phyloP scores from a whole-genome alignment of 2,113 vertebrate genomes.

The Eulacestoma nigropectus region DNA sequence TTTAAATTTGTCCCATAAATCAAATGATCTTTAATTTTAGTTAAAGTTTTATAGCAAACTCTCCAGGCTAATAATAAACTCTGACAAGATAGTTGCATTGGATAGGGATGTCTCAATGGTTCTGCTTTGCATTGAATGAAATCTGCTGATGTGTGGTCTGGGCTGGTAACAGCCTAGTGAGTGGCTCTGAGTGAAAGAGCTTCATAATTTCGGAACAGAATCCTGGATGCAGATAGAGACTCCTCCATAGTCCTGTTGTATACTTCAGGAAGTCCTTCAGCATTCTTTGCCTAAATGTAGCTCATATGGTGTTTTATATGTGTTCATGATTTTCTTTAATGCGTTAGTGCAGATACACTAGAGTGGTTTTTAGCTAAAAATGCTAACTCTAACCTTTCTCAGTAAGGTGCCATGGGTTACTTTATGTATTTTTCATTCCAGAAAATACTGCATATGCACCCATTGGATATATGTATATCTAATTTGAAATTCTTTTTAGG shows the following conservation, averaged over 20 bases:
- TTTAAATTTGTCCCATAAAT: neutral
- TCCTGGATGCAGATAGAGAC: neutral
- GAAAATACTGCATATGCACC: neutral
- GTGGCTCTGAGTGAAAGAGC: neutral
- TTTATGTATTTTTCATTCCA: neutral
- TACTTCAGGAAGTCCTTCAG: neutral
- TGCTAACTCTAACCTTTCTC: neutral
- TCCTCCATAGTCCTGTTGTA: neutral
- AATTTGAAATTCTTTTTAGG: neutral
- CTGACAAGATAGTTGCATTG: neutral
- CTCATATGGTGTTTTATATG: neutral
- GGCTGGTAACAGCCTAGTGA: neutral
- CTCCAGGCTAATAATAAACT: neutral
- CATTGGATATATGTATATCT: neutral
- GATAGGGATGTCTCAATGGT: neutral
- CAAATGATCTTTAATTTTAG: neutral
- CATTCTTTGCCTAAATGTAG: neutral
- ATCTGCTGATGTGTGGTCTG: neutral
- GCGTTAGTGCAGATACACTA: rapidly evolving
- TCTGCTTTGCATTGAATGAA: neutral
- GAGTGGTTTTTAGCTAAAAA: neutral
- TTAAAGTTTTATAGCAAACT: neutral
- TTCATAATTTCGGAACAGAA: neutral
- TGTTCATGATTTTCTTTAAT: neutral
- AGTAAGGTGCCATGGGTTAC: neutral